Base-by-base conservation (phyloP, 2,888 invertebrate species). In the Timema cristinae region DNA sequence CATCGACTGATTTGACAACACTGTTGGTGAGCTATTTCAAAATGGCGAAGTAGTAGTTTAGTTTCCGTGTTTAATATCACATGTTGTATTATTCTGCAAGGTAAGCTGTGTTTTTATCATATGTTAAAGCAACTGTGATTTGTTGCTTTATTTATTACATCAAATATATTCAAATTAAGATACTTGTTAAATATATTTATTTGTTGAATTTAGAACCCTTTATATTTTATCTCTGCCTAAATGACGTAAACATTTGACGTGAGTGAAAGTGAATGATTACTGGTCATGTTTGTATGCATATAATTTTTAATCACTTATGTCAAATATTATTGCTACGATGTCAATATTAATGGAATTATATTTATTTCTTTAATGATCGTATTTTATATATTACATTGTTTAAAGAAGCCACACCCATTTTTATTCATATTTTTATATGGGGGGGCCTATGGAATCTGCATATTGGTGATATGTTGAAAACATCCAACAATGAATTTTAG, bases 181-280 rank as follows among this genome's bases (percentile, higher is more conserved):
- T 32, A 1, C 32, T 32, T 32, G 32, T 32, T 32, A 32, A 32
- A 32, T 32, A 32, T 32, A 32, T 32, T 32, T 32, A 32, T 32
- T 32, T 32, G 32, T 32, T 32, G 32, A 32, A 32, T 32, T 32
- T 32, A 4, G 32, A 32, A 32, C 32, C 32, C 32, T 32, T 32
- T 1, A 32, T 32, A 32, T 32, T 32, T 32, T 32, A 32, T 32
- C 32, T 32, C 32, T 32, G 32, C 32, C 32, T 32, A 32, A 63
- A 49, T 71, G 71, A 66, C 69, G 71, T 68, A 69, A 72, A 68
- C 71, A 72, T 56, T 48, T 71, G 71, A 66, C 32, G 56, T 52
- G 47, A 71, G 56, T 32, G 32, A 32, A 32, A 32, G 32, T 32
- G 32, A 32, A 32, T 32, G 32, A 32, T 32, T 32, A 32, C 32